These are phyloP conservation scores for Pyxicephalus adspersus DNA, from an alignment of 2,113 vertebrate species.

Conservation along the genomic window DNA sequence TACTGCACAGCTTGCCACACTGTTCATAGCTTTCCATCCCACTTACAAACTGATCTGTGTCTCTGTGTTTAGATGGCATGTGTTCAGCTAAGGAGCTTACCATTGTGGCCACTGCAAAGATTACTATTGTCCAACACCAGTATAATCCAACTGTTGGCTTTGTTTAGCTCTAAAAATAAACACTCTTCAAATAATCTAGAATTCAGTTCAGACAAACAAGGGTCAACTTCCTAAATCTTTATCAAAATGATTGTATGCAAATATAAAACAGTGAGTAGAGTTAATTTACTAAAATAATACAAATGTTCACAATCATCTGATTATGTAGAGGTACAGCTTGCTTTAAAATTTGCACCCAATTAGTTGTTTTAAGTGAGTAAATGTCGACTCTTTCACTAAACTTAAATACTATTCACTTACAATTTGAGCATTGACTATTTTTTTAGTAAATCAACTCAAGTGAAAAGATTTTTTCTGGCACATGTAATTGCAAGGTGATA, in stretches of 20 bases:
- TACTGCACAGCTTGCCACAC: conserved; percentile 19
- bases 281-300: no score
- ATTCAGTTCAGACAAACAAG: background rate
- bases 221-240: no score
- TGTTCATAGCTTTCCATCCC: background rate
- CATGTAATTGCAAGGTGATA: no score
- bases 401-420: no score
- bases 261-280: background rate
- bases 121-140: conserved; percentile 29
- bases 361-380: no score
- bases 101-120: conserved; percentile 17
- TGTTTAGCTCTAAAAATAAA: conserved; percentile 44
- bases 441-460: no score
- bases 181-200: conserved; percentile 15
- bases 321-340: no score
- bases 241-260: background rate
- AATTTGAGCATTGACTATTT: no score
- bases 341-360: no score
- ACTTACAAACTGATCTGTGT: conserved; percentile 35
- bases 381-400: no score
- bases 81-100: conserved; percentile 43
- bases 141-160: conserved; percentile 26
- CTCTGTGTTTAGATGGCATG: conserved; percentile 15
- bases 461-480: no score
- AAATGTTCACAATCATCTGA: no score